Conservation (phyloP, 2,888 invertebrate species). For the Drosophila stalkeri region DNA sequence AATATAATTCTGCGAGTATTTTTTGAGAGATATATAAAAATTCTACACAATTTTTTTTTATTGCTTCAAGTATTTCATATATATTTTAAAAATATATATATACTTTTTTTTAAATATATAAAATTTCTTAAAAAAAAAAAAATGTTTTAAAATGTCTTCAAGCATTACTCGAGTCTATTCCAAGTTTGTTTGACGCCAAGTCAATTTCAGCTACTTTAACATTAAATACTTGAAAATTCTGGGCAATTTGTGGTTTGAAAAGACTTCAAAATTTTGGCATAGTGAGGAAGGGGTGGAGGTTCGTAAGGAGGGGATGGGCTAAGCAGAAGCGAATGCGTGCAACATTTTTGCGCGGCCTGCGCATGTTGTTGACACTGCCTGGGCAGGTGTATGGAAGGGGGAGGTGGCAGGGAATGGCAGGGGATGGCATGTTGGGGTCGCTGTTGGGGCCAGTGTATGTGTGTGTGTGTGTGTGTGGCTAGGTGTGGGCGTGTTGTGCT, state of each 20-base stretch:
- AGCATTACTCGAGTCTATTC: too few species aligned
- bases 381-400: constrained; percentile 7
- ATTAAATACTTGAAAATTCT: constrained; percentile 21
- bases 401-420: background rate
- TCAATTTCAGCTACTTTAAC: constrained; percentile 15
- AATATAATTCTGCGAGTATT: too few species aligned
- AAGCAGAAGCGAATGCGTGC: constrained; percentile 37
- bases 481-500: constrained; percentile 2
- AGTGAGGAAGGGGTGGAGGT: too few species aligned
- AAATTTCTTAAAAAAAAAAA: too few species aligned
- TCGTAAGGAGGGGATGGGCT: too few species aligned
- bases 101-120: too few species aligned
- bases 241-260: background rate
- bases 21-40: too few species aligned
- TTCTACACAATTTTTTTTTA: too few species aligned
- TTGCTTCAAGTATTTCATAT: too few species aligned
- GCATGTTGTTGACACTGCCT: constrained; percentile 76
- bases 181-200: background rate
- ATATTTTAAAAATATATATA: too few species aligned
- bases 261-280: background rate
- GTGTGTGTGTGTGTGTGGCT: background rate
- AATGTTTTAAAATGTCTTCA: too few species aligned
- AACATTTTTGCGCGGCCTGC: constrained; percentile 68
- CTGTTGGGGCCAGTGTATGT: background rate
- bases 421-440: background rate